Conservation (phyloP, 2,888 invertebrate genomes). For the Perizoma affinitatum region DNA sequence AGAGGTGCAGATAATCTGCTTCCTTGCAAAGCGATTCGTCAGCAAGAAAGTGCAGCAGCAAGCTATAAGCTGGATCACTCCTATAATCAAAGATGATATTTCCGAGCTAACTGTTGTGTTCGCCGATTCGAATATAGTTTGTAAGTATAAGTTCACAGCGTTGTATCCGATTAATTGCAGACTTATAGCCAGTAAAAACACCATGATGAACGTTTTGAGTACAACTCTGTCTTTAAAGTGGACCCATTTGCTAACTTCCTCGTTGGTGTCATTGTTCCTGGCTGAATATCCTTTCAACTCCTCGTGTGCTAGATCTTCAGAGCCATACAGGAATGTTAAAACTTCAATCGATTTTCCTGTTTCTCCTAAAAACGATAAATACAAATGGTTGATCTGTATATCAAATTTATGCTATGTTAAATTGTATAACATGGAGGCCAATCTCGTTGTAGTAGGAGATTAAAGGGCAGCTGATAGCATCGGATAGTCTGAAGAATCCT, state of each 20-base stretch:
- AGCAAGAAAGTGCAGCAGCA: slow-evolving; percentile 44
- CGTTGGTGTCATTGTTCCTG: background rate
- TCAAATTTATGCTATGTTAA: no score
- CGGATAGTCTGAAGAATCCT: no score
- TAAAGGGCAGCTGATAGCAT: no score
- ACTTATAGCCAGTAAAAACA: slow-evolving; percentile 40
- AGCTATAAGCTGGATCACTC: slow-evolving; percentile 48
- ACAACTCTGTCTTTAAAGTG: slow-evolving; percentile 44
- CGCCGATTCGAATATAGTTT: slow-evolving; percentile 53
- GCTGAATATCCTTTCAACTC: slow-evolving; percentile 44
- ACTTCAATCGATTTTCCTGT: slow-evolving; percentile 34
- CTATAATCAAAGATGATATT: slow-evolving; percentile 52
- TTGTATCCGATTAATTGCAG: slow-evolving; percentile 48
- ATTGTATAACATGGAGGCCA: no score
- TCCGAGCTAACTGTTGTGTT: slow-evolving; percentile 50
- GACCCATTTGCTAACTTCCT: slow-evolving; percentile 12
- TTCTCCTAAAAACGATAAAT: slow-evolving; percentile 19
- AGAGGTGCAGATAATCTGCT: slow-evolving; percentile 44
- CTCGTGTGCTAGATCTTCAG: slow-evolving; percentile 37
- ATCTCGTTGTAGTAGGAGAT: no score
- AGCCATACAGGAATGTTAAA: slow-evolving; percentile 41
- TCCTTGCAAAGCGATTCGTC: slow-evolving; percentile 49
- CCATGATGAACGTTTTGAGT: slow-evolving; percentile 44
- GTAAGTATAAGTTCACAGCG: slow-evolving; percentile 51
- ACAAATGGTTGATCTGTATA: background rate